These are phyloP conservation scores for Centropristis striata DNA, from an alignment of 2,113 vertebrate species.

Conservation along the genomic window DNA sequence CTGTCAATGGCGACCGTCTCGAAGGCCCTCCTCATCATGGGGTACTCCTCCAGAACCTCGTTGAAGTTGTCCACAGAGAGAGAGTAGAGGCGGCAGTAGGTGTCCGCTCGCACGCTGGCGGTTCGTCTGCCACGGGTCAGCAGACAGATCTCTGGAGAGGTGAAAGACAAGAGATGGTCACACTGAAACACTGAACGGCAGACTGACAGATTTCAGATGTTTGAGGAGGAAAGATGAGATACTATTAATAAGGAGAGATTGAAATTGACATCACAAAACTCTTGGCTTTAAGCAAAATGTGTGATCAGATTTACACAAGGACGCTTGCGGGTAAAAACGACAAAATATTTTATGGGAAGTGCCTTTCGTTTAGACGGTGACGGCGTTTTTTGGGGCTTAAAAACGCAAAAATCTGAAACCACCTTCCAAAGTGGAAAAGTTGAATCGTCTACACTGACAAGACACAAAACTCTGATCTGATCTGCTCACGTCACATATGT, in stretches of 20 bases:
- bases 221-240: neutral
- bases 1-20: conserved; percentile 98
- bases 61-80: conserved; percentile 98
- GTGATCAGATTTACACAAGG: too few relatives aligned
- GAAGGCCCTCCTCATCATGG: conserved; percentile 98
- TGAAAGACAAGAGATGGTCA: neutral
- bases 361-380: too few relatives aligned
- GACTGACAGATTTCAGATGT: conserved; percentile 6
- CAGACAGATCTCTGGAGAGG: conserved; percentile 92
- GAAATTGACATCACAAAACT: neutral
- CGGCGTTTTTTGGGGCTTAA: too few relatives aligned
- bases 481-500: too few relatives aligned
- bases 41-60: conserved; percentile 97
- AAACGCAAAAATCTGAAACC: too few relatives aligned
- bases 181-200: conserved; percentile 25
- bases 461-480: too few relatives aligned
- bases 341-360: too few relatives aligned
- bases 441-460: too few relatives aligned
- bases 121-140: conserved; percentile 95
- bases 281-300: neutral
- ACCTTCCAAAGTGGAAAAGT: too few relatives aligned
- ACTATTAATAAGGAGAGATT: neutral
- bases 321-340: too few relatives aligned
- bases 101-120: conserved; percentile 94
- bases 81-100: conserved; percentile 97